Evolutionary conservation across 1,140 invertebrate species (phyloP).

Genomic region (Pogonognathellus flavescens): DNA sequence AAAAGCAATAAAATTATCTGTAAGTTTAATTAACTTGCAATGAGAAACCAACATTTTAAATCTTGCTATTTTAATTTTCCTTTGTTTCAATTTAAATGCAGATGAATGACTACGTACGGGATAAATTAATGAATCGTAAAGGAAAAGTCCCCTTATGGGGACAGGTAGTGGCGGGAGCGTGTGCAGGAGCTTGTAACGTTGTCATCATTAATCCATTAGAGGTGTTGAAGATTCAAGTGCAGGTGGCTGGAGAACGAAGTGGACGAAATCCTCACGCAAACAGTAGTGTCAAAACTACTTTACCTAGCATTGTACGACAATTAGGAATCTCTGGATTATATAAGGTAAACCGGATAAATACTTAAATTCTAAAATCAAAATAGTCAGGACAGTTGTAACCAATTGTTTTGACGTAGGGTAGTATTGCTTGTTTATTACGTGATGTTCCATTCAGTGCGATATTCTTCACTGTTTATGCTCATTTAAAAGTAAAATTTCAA

Average conservation of each 20-base stretch:
- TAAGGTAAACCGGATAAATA: slow-evolving; percentile 74
- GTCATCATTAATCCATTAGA: slow-evolving; percentile 99
- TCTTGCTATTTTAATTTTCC: neutral
- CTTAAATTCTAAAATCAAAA: neutral
- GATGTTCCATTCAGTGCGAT: slow-evolving; percentile 99
- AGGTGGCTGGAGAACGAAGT: slow-evolving; percentile 95
- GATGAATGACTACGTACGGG: slow-evolving; percentile 93
- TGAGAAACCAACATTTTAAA: too few species aligned
- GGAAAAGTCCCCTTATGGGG: slow-evolving; percentile 85
- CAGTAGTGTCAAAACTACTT: slow-evolving; percentile 76
- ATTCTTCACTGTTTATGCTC: slow-evolving; percentile 98
- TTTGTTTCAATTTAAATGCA: slow-evolving; percentile 69
- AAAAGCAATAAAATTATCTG: slow-evolving; percentile 60
- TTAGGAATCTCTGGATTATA: slow-evolving; percentile 94
- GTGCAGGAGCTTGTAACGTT: slow-evolving; percentile 91
- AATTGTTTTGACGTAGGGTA: slow-evolving; percentile 74
- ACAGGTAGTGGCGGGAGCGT: slow-evolving; percentile 92
- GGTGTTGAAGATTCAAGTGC: slow-evolving; percentile 98
- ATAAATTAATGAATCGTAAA: slow-evolving; percentile 92
- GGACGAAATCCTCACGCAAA: slow-evolving; percentile 77
- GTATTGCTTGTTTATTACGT: slow-evolving; percentile 90
- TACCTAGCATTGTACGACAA: slow-evolving; percentile 81
- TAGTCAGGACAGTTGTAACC: neutral
- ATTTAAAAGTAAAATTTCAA: slow-evolving; percentile 85
- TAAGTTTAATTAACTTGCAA: too few species aligned